Conservation (phyloP, 2,113 vertebrate genomes). For the Anolis carolinensis region DNA sequence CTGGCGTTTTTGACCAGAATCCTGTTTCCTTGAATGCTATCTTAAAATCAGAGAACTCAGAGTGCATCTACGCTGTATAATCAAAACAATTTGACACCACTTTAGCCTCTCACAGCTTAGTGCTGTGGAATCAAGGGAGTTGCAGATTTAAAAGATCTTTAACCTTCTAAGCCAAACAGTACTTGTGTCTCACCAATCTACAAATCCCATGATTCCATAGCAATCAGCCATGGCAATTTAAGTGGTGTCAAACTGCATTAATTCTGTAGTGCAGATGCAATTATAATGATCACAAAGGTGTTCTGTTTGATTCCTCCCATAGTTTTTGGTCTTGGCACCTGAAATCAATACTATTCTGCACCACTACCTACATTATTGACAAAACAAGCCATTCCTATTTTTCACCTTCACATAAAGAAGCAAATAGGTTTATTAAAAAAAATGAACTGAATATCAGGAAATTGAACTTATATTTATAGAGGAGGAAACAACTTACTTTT, state of each 20-base stretch:
- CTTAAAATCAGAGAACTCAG: not conserved
- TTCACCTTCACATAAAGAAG: not conserved
- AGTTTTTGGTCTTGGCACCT: not conserved
- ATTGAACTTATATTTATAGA: not conserved
- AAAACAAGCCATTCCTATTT: not conserved
- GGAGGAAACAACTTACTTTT: slow-evolving; percentile 77
- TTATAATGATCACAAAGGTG: not conserved
- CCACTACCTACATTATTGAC: not conserved
- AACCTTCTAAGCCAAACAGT: too few relatives aligned
- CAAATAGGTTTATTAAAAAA: not conserved
- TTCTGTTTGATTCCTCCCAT: not conserved
- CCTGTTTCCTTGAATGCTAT: not conserved
- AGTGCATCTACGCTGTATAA: too few relatives aligned
- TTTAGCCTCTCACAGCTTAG: too few relatives aligned
- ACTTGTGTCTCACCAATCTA: too few relatives aligned
- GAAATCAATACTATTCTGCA: not conserved
- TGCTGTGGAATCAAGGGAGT: too few relatives aligned
- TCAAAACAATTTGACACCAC: too few relatives aligned
- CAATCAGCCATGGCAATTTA: too few relatives aligned
- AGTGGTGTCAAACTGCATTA: too few relatives aligned
- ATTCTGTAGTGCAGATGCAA: not conserved
- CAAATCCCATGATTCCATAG: too few relatives aligned
- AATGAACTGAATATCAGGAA: not conserved
- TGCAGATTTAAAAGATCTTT: too few relatives aligned
- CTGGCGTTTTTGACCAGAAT: too few relatives aligned